Evolutionary conservation across 64 coral and sea anemone species (phyloP).

Genomic region (Acropora tenuis): DNA sequence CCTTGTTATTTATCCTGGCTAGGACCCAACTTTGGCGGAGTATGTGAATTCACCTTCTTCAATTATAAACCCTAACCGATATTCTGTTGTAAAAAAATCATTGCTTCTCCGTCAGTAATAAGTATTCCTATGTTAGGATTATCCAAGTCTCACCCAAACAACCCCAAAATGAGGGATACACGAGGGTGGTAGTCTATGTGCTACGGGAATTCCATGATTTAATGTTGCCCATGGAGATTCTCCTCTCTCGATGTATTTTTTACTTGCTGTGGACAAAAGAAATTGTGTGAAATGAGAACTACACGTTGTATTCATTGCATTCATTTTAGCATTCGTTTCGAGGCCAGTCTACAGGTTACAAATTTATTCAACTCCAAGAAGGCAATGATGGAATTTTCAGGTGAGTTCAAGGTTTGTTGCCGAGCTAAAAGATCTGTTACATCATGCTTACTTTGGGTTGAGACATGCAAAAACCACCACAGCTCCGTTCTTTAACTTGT

Average conservation of each 20-base stretch:
- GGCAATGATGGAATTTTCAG: neutral
- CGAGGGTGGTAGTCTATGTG: neutral
- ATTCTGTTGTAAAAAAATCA: too few relatives aligned
- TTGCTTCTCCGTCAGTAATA: too few relatives aligned
- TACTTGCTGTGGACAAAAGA: neutral
- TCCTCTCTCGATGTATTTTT: neutral
- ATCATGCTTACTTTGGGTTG: constrained; percentile 68
- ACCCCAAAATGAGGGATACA: too few relatives aligned
- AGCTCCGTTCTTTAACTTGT: constrained; percentile 68
- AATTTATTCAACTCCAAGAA: neutral
- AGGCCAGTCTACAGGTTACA: neutral
- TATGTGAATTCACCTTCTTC: too few relatives aligned
- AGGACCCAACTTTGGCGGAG: too few relatives aligned
- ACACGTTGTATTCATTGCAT: neutral
- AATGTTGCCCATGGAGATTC: neutral
- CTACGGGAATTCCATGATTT: neutral
- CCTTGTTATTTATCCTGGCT: too few relatives aligned
- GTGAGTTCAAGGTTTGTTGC: too few relatives aligned
- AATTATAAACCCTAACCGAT: too few relatives aligned
- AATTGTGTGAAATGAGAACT: neutral
- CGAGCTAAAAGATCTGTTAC: too few relatives aligned
- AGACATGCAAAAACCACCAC: constrained; percentile 80
- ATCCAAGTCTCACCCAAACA: too few relatives aligned
- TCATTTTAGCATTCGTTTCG: neutral
- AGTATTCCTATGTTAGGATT: too few relatives aligned